These are phyloP conservation scores for Drosophila aldrichi DNA, from an alignment of 2,888 invertebrate species.

Conservation along the genomic window DNA sequence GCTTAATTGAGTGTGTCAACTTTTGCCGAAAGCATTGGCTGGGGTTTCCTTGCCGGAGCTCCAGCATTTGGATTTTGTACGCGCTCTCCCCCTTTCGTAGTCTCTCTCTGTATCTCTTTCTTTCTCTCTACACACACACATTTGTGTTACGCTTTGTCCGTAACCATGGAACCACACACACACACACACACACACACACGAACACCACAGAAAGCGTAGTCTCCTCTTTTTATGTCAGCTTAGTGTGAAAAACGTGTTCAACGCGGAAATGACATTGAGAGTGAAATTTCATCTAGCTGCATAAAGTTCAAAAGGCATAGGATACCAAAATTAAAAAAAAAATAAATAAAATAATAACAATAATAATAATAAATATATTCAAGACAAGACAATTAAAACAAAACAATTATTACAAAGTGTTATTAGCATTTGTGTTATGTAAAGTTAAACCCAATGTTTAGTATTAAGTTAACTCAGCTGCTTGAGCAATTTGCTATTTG, in stretches of 20 bases:
- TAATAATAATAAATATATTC: background rate
- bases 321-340: background rate
- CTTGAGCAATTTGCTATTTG: slow-evolving; percentile 11
- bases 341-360: background rate
- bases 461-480: slow-evolving; percentile 5
- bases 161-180: slow-evolving; percentile 30
- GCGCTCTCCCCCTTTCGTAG: slow-evolving; percentile 6
- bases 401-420: background rate
- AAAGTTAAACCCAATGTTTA: slow-evolving; percentile 14
- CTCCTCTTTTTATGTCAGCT: slow-evolving; percentile 50
- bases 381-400: background rate
- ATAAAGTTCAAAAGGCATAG: slow-evolving; percentile 20
- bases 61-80: slow-evolving; percentile 5
- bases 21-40: slow-evolving; percentile 15
- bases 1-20: background rate
- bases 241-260: slow-evolving; percentile 77
- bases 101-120: slow-evolving; percentile 8
- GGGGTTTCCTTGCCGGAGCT: slow-evolving; percentile 52
- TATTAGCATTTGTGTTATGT: slow-evolving; percentile 3
- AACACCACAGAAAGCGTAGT: slow-evolving; percentile 45
- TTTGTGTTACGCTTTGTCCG: slow-evolving; percentile 25
- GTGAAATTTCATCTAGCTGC: slow-evolving; percentile 62
- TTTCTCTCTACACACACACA: slow-evolving; percentile 6
- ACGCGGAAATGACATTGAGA: slow-evolving; percentile 79
- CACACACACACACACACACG: slow-evolving; percentile 10